Evolutionary conservation across 2,113 vertebrate species (phyloP).

Genomic region (Mesocricetus auratus): DNA sequence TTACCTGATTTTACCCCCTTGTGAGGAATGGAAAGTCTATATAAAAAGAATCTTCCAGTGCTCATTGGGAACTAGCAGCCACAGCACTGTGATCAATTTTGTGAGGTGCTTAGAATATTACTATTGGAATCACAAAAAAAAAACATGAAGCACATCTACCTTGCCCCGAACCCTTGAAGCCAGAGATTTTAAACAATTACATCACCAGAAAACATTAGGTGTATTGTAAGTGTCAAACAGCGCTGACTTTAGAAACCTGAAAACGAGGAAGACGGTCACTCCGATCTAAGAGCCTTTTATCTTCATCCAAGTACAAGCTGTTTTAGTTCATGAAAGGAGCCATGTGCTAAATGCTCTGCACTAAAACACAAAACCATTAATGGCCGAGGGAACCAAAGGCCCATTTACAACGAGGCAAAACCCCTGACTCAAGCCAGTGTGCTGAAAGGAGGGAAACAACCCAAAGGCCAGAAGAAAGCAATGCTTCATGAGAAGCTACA

Average conservation of each 20-base stretch:
- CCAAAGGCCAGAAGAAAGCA: conserved; percentile 12
- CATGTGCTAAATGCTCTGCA: conserved; percentile 67
- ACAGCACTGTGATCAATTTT: background rate
- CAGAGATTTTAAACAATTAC: conserved; percentile 66
- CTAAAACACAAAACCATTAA: conserved; percentile 38
- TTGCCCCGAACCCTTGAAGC: background rate
- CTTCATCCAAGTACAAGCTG: background rate
- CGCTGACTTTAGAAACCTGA: conserved; percentile 57
- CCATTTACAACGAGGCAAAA: conserved; percentile 56
- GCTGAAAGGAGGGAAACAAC: background rate
- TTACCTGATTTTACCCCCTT: background rate
- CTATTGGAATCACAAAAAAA: background rate
- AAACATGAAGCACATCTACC: background rate
- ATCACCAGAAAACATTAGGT: conserved; percentile 86
- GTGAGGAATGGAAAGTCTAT: background rate
- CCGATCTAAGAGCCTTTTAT: conserved; percentile 66
- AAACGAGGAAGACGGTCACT: conserved; percentile 54
- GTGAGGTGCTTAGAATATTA: background rate
- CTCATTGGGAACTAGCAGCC: background rate
- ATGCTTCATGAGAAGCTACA: conserved; percentile 31
- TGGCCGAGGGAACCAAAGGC: conserved; percentile 55
- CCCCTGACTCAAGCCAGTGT: conserved; percentile 58
- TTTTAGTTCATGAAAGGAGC: conserved; percentile 68
- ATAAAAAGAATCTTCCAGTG: background rate
- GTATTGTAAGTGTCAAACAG: conserved; percentile 76